Base-by-base conservation (phyloP, 1,140 invertebrate genomes). In the Coelopa frigida region DNA sequence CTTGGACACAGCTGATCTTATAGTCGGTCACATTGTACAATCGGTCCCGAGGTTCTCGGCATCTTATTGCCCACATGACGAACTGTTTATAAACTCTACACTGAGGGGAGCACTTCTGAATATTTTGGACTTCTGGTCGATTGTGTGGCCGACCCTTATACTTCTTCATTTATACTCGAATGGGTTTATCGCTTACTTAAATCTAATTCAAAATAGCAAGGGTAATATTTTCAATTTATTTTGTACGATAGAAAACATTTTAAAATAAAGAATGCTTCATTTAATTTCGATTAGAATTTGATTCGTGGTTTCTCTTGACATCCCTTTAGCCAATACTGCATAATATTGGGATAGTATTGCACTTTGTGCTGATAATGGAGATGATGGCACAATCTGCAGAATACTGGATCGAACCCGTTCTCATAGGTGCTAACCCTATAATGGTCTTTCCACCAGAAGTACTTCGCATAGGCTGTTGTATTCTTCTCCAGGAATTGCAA, bases 381-480 rank as follows among this genome's bases (percentile, higher is more conserved):
- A n/a, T 26, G 41, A 8, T 32, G 17, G 18, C 41, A 43, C 14
- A 43, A 5, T 7, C 22, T 20, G 1, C 41, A 43, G n/a, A n/a
- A 26, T 29, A 32, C 6, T 26, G 41, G 3, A 43, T 8, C 7
- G 27, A n/a, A n/a, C n/a, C n/a, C n/a, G n/a, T n/a, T n/a, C n/a
- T 43, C n/a, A 20, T 18, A 12, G 10, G 24, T 6, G 1, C 18
- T 20, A 12, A 43, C 18, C 8, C 10, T 32, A 48, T 75, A 76
- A 44, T 59, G 45, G 10, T 54, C 55, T 20, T 74, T 72, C 76
- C 76, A 78, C 59, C 71, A 62, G 37, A 78, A 75, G 50, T 75
- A 78, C 32, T 69, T 63, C 12, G 58, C 51, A 53, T 78, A 78
- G 26, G 71, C 58, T 0, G 44, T 24, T 1, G 54, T 48, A 55